These are phyloP conservation scores for Rhynchonycteris naso DNA, from an alignment of 2,797 vertebrate species.

Conservation along the genomic window DNA sequence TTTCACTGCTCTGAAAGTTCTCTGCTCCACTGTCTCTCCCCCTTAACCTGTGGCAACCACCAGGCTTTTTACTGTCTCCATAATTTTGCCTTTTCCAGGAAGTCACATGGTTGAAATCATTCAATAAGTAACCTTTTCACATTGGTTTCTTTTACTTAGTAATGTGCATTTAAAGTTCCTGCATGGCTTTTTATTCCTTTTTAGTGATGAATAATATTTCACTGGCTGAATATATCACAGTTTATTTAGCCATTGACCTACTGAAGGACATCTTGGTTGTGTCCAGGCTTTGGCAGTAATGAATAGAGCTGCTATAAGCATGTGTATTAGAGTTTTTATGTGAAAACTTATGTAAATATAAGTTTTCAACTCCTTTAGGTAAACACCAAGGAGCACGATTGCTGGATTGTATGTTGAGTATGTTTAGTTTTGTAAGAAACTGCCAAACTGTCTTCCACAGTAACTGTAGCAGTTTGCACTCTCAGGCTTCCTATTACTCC, in stretches of 20 bases:
- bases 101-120: not conserved
- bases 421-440: slow-evolving; percentile 15
- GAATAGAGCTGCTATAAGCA: not conserved
- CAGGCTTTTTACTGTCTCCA: not conserved
- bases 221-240: not conserved
- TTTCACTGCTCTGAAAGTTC: not conserved
- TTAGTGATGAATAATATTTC: not conserved
- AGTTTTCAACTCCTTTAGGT: not conserved
- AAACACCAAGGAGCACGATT: not conserved
- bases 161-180: not conserved
- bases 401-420: not conserved
- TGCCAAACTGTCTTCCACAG: not conserved
- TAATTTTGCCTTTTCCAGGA: not conserved
- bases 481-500: not conserved
- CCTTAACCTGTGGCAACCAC: not conserved
- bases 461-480: not conserved
- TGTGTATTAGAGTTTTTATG: not conserved
- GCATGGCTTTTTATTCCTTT: not conserved
- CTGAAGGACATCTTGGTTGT: not conserved
- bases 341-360: not conserved
- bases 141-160: not conserved
- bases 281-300: not conserved
- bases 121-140: not conserved
- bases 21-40: not conserved
- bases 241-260: not conserved